Evolutionary conservation across 2,888 invertebrate genomes (phyloP), one percentile per base, ranked within the genome.

Genomic region (Galeopsomyia nigrocyanea): DNA sequence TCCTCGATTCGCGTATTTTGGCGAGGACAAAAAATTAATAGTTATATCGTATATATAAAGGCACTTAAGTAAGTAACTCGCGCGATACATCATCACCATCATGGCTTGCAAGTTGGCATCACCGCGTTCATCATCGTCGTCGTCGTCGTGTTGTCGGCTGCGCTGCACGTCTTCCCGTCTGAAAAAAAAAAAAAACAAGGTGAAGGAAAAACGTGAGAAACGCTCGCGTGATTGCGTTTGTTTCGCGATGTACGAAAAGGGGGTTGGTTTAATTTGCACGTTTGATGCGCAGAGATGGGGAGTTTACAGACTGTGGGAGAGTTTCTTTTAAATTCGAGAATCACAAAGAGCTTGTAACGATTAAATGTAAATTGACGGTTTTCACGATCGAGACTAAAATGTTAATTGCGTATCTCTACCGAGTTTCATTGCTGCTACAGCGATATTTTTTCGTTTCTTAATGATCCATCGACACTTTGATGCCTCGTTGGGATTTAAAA

Each of bases 151-250:
- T 47, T 73, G 16, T 71, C 74, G 46, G 64, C 75, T 50, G 74
- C 71, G 26, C 71, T 53, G 66, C 68, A 72, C 26, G 69, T 69
- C 63, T 75, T 75, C 13, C 66, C 75, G 55, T 75, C 75, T 75
- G 69, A 1, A 69, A 75, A 47, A 74, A 13, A 16, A 7, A 58
- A 10, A 16, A 17, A 58, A 39, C n/a, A n/a, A n/a, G n/a, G n/a
- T n/a, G 26, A 60, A n/a, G 58, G 7, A 19, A 7, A 58, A 16
- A 39, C 19, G 31, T 49, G 46, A 46, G 39, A 46, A 16, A 49
- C 26, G 26, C 7, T 22, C 46, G 49, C 17, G 19, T 46, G 21
- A 58, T 39, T 39, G 39, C 10, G 1, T 3, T 39, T 39, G 39
- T 55, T 55, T 46, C 22, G 31, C 22, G 46, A 49, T 26, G 16